Evolutionary conservation across 2,797 vertebrate genomes (phyloP).

Genomic region (Spinibarbus caldwelli): DNA sequence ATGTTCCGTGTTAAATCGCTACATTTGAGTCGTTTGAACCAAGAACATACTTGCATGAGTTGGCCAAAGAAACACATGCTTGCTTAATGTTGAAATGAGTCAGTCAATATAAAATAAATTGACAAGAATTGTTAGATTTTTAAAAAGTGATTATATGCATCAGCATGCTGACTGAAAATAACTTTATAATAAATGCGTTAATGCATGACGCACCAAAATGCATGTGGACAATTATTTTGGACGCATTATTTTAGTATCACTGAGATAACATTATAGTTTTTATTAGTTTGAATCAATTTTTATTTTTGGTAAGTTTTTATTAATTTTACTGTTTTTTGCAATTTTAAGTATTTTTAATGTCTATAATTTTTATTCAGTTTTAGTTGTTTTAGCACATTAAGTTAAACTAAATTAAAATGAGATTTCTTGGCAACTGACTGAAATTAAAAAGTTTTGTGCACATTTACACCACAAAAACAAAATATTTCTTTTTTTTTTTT

Average conservation of each 20-base stretch:
- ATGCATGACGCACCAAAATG: background rate
- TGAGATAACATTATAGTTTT: background rate
- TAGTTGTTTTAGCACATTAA: background rate
- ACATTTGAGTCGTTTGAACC: background rate
- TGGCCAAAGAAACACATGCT: background rate
- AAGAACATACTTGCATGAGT: no score
- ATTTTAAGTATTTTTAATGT: background rate
- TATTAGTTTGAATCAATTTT: no score
- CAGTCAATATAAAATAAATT: background rate
- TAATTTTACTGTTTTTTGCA: background rate
- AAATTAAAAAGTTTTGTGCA: background rate
- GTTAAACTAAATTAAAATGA: background rate
- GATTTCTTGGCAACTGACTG: background rate
- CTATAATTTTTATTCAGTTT: background rate
- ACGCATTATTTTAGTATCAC: background rate
- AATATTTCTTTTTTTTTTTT: background rate
- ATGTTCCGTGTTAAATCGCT: background rate
- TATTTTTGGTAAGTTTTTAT: background rate
- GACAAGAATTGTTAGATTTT: background rate
- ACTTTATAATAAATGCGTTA: background rate
- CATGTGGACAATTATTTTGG: background rate
- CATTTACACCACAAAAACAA: background rate
- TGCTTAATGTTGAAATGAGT: background rate
- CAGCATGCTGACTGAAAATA: background rate
- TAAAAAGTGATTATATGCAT: background rate